Conservation (phyloP, 1,140 invertebrate species). For the Acromyrmex charruanus region DNA sequence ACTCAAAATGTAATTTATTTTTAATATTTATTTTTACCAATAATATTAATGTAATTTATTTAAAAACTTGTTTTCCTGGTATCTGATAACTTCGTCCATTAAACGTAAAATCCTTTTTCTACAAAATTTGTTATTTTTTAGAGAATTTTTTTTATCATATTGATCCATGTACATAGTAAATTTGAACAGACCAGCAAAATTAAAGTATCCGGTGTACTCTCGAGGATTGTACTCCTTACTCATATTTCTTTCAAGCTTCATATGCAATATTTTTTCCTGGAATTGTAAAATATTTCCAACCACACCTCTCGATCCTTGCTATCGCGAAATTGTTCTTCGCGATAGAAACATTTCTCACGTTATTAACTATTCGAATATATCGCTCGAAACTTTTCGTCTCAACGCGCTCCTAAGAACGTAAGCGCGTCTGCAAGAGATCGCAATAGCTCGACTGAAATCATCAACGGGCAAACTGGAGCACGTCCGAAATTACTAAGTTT, state of each 20-base stretch:
- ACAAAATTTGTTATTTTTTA: too few species aligned
- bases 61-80: too few species aligned
- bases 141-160: too few species aligned
- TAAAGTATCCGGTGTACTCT: background rate
- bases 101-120: too few species aligned
- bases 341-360: slow-evolving; percentile 6
- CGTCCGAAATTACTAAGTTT: slow-evolving; percentile 73
- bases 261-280: slow-evolving; percentile 12
- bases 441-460: slow-evolving; percentile 28
- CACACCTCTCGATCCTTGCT: background rate
- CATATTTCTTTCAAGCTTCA: background rate
- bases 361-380: slow-evolving; percentile 55
- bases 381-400: slow-evolving; percentile 58
- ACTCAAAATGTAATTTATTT: too few species aligned
- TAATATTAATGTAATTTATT: too few species aligned
- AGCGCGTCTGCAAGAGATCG: slow-evolving; percentile 43
- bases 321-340: slow-evolving; percentile 21
- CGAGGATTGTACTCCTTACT: background rate
- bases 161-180: too few species aligned
- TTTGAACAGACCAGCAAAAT: too few species aligned
- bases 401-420: slow-evolving; percentile 19
- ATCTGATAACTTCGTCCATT: too few species aligned
- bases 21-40: too few species aligned
- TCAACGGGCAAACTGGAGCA: slow-evolving; percentile 67
- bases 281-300: slow-evolving; percentile 10